Evolutionary conservation across 2,797 vertebrate species (phyloP), one percentile per base, ranked within the genome.

Genomic region (Scomberomorus guttatus): DNA sequence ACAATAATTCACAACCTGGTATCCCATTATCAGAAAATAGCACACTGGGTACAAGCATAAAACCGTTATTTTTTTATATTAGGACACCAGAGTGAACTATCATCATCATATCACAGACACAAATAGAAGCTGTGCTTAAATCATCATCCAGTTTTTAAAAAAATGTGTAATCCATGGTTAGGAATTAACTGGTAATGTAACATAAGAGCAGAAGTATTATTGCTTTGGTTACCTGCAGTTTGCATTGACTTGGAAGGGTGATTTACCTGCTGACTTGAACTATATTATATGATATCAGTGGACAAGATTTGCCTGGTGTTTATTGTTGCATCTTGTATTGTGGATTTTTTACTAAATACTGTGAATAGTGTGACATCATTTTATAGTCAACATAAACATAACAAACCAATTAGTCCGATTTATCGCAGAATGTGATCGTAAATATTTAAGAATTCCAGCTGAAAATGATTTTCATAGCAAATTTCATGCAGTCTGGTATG

Each of bases 401-500:
- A 60, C 6, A 68, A 57, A 66, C 14, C 14, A 29, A 34, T 56
- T 46, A 58, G 15, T 63, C 12, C 63, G 48, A 75, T 79, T 66
- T 0, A 64, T 58, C 59, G n/a, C 39, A 63, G 14, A 77, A n/a
- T 39, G 1, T 69, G 51, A 44, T 24, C 5, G 48, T 6, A 46
- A 39, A 55, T n/a, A 60, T 48, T 58, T 1, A 66, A 59, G 15
- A 48, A 65, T 54, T 50, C 50, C 34, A 56, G 6, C 29, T 34
- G 4, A 71, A 66, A 54, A 27, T 29, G 2, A 62, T 34, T 54
- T 68, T 18, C 42, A 55, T 46, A 62, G 73, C 59, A 48, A 58
- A 69, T 73, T 80, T 72, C 72, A 83, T 86, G 83, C 76, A 83
- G 66, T 66, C 63, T 22, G 52, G 80, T 39, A 65, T 18, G 68